These are phyloP conservation scores for Temnothorax curvispinosus DNA, from an alignment of 1,140 invertebrate species.

Conservation along the genomic window DNA sequence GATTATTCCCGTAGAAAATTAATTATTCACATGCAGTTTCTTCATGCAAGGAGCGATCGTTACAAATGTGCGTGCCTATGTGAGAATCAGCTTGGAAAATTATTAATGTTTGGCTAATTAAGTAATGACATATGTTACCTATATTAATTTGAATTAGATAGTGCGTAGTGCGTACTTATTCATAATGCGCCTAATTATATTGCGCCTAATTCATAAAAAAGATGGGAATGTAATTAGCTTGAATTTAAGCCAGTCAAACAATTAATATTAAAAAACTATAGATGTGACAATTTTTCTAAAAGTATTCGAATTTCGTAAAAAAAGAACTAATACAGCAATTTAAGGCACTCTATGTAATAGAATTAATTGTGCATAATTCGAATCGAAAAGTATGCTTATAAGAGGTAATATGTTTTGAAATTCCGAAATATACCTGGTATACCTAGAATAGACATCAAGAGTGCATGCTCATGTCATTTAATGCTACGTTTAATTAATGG, in stretches of 20 bases:
- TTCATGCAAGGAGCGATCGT: neutral
- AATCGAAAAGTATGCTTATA: neutral
- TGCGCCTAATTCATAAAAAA: neutral
- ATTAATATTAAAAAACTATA: neutral
- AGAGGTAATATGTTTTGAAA: neutral
- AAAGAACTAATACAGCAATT: neutral
- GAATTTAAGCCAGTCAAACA: neutral
- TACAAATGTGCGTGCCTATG: neutral
- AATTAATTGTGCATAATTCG: neutral
- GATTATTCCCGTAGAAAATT: neutral
- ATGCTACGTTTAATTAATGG: slow-evolving; percentile 17
- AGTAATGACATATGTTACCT: neutral
- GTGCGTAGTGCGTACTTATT: neutral
- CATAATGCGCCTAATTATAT: too few species aligned
- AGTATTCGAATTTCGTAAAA: neutral
- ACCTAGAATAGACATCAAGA: neutral
- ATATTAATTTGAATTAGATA: neutral
- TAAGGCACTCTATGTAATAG: neutral
- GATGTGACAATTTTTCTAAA: neutral
- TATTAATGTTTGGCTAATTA: neutral
- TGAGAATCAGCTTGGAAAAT: neutral
- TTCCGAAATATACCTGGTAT: neutral
- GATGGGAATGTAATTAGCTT: neutral
- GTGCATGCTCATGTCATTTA: slow-evolving; percentile 10
- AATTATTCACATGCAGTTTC: neutral